Conservation (phyloP, 2,113 vertebrate genomes). For the Tringa solitaria region DNA sequence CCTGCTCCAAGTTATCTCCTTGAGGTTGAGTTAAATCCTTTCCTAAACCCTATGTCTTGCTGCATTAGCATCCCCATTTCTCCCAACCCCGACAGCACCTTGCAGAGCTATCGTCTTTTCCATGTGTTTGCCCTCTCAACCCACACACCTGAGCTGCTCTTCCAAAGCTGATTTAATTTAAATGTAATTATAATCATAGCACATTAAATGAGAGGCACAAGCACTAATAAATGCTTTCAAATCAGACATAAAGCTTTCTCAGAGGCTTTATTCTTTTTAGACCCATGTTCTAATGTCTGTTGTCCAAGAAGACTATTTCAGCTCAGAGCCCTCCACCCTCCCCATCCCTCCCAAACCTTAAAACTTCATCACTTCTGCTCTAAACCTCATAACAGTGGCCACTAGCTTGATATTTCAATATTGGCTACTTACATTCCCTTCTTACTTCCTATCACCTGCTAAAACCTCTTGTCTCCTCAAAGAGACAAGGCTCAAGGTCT, state of each 20-base stretch:
- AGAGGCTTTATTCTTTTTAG: neutral
- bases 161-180: neutral
- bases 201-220: neutral
- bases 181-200: neutral
- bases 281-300: neutral
- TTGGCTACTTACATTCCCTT: neutral
- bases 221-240: neutral
- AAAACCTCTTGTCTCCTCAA: neutral
- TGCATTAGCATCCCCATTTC: neutral
- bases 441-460: neutral
- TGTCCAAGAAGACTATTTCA: neutral
- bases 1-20: neutral
- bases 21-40: neutral
- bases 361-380: neutral
- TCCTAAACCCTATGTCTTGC: neutral
- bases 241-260: neutral
- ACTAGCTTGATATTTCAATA: neutral
- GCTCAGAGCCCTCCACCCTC: neutral
- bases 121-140: neutral
- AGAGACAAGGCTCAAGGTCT: neutral
- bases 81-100: neutral
- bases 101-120: neutral
- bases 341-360: neutral
- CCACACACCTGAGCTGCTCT: neutral
- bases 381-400: neutral